A percentile compares a stretch with the other conserved stretches of the same genome.
Conservation (phyloP, 2,797 vertebrate species). For the Xiphophorus birchmanni region DNA sequence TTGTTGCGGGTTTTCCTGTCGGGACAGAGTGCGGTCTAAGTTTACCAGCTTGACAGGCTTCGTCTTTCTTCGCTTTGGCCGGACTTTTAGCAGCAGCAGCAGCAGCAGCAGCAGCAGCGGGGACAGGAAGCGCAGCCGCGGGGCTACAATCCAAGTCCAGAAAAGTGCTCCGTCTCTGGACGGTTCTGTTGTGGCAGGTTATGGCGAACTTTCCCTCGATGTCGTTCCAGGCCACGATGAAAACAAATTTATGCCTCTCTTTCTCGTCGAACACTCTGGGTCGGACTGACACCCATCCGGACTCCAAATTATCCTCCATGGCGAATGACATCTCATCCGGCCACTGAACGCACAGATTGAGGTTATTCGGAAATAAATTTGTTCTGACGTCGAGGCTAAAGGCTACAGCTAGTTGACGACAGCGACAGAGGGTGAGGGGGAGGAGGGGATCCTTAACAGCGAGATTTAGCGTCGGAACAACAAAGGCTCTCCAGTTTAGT, state of each 20-base stretch:
- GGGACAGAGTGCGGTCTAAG: slow-evolving; percentile 51
- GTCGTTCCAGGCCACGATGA: slow-evolving; percentile 97
- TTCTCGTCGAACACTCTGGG: slow-evolving; percentile 93
- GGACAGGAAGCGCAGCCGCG: slow-evolving; percentile 6
- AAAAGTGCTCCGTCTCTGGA: slow-evolving; percentile 85
- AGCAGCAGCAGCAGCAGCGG: slow-evolving; percentile 11
- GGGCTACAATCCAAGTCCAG: slow-evolving; percentile 71
- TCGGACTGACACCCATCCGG: slow-evolving; percentile 95
- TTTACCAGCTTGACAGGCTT: slow-evolving; percentile 30
- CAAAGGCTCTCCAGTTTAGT: slow-evolving; percentile 47
- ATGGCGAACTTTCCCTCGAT: slow-evolving; percentile 95
- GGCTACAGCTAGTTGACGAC: slow-evolving; percentile 40
- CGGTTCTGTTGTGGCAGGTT: slow-evolving; percentile 95
- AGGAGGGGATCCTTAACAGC: background rate
- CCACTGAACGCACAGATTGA: slow-evolving; percentile 34
- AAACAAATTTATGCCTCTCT: slow-evolving; percentile 92
- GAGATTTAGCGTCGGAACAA: slow-evolving; percentile 25
- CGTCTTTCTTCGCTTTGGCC: slow-evolving; percentile 27
- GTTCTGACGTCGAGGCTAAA: slow-evolving; percentile 31
- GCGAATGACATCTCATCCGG: slow-evolving; percentile 87
- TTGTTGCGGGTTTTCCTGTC: slow-evolving; percentile 43
- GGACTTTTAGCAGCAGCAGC: slow-evolving; percentile 27
- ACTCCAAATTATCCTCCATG: slow-evolving; percentile 93
- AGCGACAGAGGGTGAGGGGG: background rate
- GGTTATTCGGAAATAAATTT: background rate